A percentile compares a stretch with the other conserved stretches of the same genome.
phyloP scores from a whole-genome alignment of 2,888 invertebrate genomes.

The Apodemia mormo region DNA sequence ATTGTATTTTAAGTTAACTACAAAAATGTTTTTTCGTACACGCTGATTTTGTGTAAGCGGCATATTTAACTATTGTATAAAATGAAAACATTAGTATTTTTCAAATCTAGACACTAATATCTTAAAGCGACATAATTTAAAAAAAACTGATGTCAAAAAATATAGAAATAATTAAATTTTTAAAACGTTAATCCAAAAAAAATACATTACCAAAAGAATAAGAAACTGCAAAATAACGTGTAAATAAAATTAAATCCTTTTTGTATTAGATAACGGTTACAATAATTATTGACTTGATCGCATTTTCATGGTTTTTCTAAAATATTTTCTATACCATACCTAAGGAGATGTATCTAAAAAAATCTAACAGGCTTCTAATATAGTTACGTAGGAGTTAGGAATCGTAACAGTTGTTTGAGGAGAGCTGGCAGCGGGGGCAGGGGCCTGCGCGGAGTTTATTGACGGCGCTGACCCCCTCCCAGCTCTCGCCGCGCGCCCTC shows the following conservation, averaged over 20 bases:
- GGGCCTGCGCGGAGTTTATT: constrained; percentile 78
- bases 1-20: no score
- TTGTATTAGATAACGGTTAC: not conserved
- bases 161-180: no score
- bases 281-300: not conserved
- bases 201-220: no score
- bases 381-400: constrained; percentile 29
- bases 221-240: not conserved
- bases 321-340: not conserved
- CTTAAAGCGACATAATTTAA: no score
- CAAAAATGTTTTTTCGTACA: no score
- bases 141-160: no score
- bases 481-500: constrained; percentile 65
- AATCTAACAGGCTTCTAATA: constrained; percentile 4
- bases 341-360: constrained; percentile 6
- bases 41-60: no score
- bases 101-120: no score
- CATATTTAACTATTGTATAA: no score
- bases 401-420: constrained; percentile 44
- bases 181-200: no score
- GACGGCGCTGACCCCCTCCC: constrained; percentile 73
- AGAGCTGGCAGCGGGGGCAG: constrained; percentile 61
- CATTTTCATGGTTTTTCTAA: not conserved
- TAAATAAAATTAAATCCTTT: not conserved
- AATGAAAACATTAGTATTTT: no score